These are phyloP conservation scores for Vanessa cardui DNA, from an alignment of 2,888 invertebrate species.

Conservation along the genomic window DNA sequence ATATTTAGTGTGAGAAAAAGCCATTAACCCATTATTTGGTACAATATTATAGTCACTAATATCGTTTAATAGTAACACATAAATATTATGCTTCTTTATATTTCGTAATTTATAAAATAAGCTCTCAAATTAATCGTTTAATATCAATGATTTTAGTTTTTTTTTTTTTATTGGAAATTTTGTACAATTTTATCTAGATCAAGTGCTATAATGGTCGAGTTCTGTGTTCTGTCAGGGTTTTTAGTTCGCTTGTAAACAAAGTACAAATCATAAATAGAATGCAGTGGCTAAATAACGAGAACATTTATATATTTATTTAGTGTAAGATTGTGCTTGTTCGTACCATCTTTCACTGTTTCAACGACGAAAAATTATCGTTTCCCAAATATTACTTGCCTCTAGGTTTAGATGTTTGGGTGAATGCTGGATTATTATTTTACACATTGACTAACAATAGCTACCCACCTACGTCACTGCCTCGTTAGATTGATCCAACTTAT, in stretches of 20 bases:
- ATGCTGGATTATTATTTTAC: constrained; percentile 53
- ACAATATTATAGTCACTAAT: constrained; percentile 35
- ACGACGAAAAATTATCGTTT: constrained; percentile 13
- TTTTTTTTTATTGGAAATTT: constrained; percentile 23
- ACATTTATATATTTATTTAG: constrained; percentile 37
- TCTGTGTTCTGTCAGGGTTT: constrained; percentile 41
- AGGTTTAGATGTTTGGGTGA: constrained; percentile 43
- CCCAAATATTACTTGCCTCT: constrained; percentile 25
- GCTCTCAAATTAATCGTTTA: constrained; percentile 9
- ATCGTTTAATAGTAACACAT: constrained; percentile 15
- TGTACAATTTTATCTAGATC: constrained; percentile 16
- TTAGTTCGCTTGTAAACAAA: constrained; percentile 63
- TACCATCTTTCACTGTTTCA: constrained; percentile 56
- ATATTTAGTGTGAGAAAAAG: constrained; percentile 32
- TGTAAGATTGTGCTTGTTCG: constrained; percentile 59
- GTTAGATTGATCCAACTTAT: constrained; percentile 26
- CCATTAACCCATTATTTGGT: constrained; percentile 30
- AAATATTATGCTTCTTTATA: constrained; percentile 4
- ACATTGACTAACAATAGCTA: constrained; percentile 47
- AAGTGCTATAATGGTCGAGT: constrained; percentile 38
- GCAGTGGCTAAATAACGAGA: constrained; percentile 54
- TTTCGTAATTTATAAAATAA: constrained; percentile 20
- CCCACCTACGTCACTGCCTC: constrained; percentile 55
- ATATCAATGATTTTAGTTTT: too few species aligned
- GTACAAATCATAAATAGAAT: constrained; percentile 68